Base-by-base conservation (phyloP, 2,888 invertebrate genomes). In the Andrena trimmerana region DNA sequence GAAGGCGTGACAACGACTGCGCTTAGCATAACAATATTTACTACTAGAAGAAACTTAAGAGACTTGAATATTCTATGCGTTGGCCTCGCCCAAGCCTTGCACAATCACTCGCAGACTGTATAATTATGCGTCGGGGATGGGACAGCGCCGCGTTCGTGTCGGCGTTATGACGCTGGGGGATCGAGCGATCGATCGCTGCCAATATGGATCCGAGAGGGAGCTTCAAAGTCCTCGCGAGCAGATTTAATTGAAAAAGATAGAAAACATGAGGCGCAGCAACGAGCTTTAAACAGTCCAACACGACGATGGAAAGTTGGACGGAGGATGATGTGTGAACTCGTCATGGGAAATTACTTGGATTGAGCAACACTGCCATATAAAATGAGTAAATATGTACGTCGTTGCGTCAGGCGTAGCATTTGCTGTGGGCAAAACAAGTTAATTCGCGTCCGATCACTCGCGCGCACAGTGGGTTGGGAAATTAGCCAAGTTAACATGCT, bases 1-100 rank as follows among this genome's bases (percentile, higher is more conserved):
- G 77, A 69, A 88, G 89, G 90, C 87, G 89, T 89, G 91, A 90
- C 91, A 90, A 89, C 85, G 89, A 80, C 84, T 85, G 85, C 86
- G 84, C 86, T 90, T 89, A 87, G 89, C 90, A 90, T 90, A 90
- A 91, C 83, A 89, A 91, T 91, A 91, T 91, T 91, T 86, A 84
- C 91, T 89, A 84, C 85, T 86, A 85, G 87, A 86, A 87, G 86
- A 87, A 87, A 86, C 89, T 86, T 88, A 85, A 88, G 86, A 87
- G 85, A 86, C 85, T 85, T 84, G 87, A 82, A 89, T 90, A 90
- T 89, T 90, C 89, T 88, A 88, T 83, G 88, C 82, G 82, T 70
- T 65, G 68, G 90, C 89, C 91, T 91, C 91, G 87, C 90, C 91
- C 89, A 89, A 78, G 67, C 79, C 84, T 89, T 87, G 89, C 90